phyloP scores from a whole-genome alignment of 2,888 invertebrate genomes.

The Dasypolia templi region DNA sequence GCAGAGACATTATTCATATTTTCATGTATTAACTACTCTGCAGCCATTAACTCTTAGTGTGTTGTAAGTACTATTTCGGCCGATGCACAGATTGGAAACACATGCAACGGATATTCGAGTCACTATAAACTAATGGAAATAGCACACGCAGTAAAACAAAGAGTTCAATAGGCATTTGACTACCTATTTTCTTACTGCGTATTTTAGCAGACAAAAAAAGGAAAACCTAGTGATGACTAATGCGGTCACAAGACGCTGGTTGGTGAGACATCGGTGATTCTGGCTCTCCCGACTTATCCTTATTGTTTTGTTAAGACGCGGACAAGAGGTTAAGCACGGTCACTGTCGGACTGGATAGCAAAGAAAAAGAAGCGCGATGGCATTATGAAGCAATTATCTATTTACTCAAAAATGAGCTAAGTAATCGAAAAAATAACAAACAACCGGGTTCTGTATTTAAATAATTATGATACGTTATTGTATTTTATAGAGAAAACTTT shows the following conservation, averaged over 20 bases:
- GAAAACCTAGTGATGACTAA: constrained; percentile 26
- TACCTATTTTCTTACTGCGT: constrained; percentile 26
- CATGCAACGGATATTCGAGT: constrained; percentile 1
- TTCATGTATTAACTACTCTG: neutral
- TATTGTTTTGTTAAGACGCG: neutral
- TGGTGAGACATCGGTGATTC: constrained; percentile 33
- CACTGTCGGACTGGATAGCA: no score
- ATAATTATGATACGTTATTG: no score
- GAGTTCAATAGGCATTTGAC: constrained; percentile 14
- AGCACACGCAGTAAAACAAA: constrained; percentile 19
- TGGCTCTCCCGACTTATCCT: neutral
- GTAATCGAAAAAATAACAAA: no score
- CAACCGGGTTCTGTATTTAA: no score
- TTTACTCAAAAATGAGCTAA: no score
- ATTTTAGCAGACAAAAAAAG: constrained; percentile 37
- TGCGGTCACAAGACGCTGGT: neutral
- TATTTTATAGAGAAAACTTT: no score
- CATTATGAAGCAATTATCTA: no score
- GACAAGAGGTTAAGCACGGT: no score
- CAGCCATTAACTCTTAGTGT: neutral
- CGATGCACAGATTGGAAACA: neutral
- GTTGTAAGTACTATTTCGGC: neutral
- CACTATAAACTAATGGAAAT: constrained; percentile 26
- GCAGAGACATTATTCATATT: no score
- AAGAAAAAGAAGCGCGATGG: no score